These are phyloP conservation scores for Pterobdella sp. DNA, from an alignment of 2,888 invertebrate genomes.

Conservation along the genomic window DNA sequence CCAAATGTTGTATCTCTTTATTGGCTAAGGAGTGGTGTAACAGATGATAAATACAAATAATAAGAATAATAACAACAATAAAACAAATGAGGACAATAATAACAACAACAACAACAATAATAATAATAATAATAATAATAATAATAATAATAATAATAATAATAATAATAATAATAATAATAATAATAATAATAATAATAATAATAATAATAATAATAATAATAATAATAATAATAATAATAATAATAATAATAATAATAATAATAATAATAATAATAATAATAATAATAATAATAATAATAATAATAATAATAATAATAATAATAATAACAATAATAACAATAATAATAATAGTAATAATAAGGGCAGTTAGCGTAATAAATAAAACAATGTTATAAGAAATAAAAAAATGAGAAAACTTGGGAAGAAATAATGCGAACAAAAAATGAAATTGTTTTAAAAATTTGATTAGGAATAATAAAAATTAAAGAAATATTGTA, in stretches of 20 bases:
- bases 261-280: background rate
- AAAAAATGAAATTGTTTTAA: background rate
- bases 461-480: background rate
- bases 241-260: background rate
- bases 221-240: background rate
- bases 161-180: background rate
- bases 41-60: too few relatives aligned
- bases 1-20: too few relatives aligned
- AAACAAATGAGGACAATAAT: too few relatives aligned
- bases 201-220: background rate
- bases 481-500: background rate
- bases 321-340: constrained; percentile 12
- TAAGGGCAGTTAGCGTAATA: constrained; percentile 2
- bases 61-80: too few relatives aligned
- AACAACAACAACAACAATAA: too few relatives aligned
- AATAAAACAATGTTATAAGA: background rate
- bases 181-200: constrained; percentile 6
- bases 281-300: background rate
- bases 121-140: background rate
- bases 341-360: constrained; percentile 10
- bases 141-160: background rate
- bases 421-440: background rate
- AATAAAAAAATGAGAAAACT: background rate
- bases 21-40: too few relatives aligned
- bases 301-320: constrained; percentile 8